Conservation (phyloP, 1,140 invertebrate species). For the Sinella curviseta region DNA sequence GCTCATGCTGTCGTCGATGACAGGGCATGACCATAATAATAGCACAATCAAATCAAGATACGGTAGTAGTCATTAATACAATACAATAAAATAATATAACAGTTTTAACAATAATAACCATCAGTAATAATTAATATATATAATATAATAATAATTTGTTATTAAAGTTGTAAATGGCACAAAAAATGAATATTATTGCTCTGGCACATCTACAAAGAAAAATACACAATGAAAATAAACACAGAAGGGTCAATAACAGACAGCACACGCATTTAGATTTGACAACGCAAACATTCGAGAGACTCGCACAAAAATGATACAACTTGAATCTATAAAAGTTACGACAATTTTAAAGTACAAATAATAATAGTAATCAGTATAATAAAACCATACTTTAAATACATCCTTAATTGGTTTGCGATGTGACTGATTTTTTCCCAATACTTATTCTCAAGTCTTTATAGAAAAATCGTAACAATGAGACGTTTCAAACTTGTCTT, state of each 20-base stretch:
- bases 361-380: no score
- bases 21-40: background rate
- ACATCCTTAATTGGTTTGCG: no score
- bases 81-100: background rate
- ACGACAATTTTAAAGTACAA: no score
- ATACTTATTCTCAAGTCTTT: no score
- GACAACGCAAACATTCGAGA: no score
- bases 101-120: background rate
- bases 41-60: background rate
- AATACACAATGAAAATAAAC: background rate
- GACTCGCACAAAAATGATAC: no score
- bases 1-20: background rate
- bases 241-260: background rate
- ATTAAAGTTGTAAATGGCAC: constrained; percentile 20
- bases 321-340: no score
- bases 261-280: background rate
- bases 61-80: background rate
- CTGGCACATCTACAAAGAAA: constrained; percentile 7
- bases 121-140: background rate
- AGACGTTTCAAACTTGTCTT: no score
- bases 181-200: background rate
- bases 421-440: no score
- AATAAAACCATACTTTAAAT: no score
- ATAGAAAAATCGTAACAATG: no score
- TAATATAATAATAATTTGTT: background rate